Percentiles rank a stretch among this genome's conserved stretches.
These are phyloP conservation scores for Daubentonia madagascariensis DNA, from an alignment of 2,113 vertebrate species.

Conservation along the genomic window DNA sequence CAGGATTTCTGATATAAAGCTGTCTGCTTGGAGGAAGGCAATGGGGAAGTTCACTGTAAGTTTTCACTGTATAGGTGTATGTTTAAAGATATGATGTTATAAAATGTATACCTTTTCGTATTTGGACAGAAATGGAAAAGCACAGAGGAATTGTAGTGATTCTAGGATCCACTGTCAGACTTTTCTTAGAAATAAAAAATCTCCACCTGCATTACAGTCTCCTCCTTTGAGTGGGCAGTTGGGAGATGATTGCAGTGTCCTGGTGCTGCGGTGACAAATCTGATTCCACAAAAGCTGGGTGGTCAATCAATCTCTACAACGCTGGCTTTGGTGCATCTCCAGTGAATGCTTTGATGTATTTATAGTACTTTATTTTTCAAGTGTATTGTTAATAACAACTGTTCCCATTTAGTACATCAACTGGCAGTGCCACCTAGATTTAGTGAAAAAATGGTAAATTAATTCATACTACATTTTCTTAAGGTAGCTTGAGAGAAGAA, in stretches of 20 bases:
- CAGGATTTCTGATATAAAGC: not conserved
- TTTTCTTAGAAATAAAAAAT: not conserved
- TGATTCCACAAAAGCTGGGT: not conserved
- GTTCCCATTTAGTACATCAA: not conserved
- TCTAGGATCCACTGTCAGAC: not conserved
- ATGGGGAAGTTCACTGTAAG: not conserved
- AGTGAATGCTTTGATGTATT: not conserved
- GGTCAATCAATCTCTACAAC: not conserved
- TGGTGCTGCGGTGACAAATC: not conserved
- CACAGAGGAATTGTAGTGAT: not conserved
- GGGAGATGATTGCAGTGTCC: not conserved
- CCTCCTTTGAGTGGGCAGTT: not conserved
- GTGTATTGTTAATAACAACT: not conserved
- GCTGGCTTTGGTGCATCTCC: not conserved
- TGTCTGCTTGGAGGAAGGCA: not conserved
- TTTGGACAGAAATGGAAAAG: not conserved
- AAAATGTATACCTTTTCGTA: not conserved
- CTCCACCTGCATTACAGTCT: not conserved
- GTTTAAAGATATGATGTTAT: not conserved
- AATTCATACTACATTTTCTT: not conserved
- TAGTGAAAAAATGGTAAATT: not conserved
- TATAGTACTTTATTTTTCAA: not conserved
- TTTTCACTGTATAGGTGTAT: not conserved
- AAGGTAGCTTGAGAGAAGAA: not conserved
- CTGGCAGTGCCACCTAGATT: not conserved